Percentiles rank a stretch among this genome's conserved stretches.
phyloP scores from a whole-genome alignment of 1,140 invertebrate species.

The Pogonomyrmex barbatus region DNA sequence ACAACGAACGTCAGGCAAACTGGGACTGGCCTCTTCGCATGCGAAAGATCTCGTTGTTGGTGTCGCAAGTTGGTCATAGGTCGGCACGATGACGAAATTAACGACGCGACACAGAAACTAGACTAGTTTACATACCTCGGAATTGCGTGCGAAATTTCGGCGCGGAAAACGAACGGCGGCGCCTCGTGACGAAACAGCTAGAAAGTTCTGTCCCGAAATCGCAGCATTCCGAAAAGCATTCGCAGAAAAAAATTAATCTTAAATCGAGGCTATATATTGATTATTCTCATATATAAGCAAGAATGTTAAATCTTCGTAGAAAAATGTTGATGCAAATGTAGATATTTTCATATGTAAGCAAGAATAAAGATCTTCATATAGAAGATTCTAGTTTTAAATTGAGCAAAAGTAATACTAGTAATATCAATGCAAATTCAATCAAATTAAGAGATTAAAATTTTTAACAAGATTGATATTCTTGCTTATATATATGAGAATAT shows the following conservation, averaged over 20 bases:
- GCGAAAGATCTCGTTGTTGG: constrained; percentile 4
- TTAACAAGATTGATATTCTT: no score
- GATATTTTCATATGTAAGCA: no score
- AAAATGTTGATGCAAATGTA: no score
- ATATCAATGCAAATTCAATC: no score
- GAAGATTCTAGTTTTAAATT: no score
- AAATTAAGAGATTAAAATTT: no score
- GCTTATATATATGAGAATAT: no score
- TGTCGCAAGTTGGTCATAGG: constrained; percentile 52
- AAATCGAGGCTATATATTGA: no score
- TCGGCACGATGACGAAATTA: constrained; percentile 44
- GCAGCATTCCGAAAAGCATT: neutral
- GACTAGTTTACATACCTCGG: neutral
- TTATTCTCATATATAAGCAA: no score
- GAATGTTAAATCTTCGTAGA: no score
- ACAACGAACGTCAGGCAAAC: neutral
- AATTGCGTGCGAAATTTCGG: neutral
- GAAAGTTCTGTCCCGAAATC: neutral
- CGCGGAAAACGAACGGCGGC: neutral
- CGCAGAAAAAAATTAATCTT: neutral
- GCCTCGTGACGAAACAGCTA: neutral
- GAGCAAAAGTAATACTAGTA: no score
- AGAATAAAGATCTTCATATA: no score
- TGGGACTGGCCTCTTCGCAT: neutral
- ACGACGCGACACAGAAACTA: neutral